Conservation (phyloP, 2,888 invertebrate species). For the Rutpela maculata region DNA sequence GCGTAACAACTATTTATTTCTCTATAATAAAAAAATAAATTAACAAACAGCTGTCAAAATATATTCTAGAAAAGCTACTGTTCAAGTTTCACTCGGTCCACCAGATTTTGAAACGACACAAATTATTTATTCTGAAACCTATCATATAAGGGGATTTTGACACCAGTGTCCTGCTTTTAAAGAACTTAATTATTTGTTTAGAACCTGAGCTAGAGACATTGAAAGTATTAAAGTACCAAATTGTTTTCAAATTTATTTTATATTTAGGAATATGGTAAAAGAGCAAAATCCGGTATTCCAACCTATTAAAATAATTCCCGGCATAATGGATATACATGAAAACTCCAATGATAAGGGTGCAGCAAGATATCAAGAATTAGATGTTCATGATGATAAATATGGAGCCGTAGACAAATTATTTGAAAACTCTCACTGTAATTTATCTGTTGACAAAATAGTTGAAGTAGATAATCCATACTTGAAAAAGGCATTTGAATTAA, state of each 20-base stretch:
- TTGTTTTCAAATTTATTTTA: not conserved
- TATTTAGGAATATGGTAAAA: not conserved
- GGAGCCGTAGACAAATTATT: not conserved
- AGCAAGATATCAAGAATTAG: not conserved
- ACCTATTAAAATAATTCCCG: not conserved
- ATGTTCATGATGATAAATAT: not conserved
- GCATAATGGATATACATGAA: not conserved
- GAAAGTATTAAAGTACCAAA: no score
- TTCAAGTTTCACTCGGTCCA: no score
- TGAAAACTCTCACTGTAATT: not conserved
- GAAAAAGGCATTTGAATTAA: not conserved
- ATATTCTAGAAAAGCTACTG: no score
- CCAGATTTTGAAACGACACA: no score
- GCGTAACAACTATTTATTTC: no score
- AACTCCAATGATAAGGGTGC: not conserved
- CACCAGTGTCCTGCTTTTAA: no score
- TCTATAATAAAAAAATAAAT: no score
- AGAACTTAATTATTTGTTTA: no score
- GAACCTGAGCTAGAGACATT: no score
- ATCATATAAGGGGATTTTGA: no score
- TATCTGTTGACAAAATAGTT: not conserved
- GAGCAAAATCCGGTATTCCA: not conserved
- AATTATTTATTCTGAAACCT: no score
- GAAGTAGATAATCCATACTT: conserved; percentile 8
- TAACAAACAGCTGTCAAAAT: no score